Percentiles rank a stretch among this genome's conserved stretches.
phyloP scores from a whole-genome alignment of 2,888 invertebrate genomes.

The Nasonia oneida region DNA sequence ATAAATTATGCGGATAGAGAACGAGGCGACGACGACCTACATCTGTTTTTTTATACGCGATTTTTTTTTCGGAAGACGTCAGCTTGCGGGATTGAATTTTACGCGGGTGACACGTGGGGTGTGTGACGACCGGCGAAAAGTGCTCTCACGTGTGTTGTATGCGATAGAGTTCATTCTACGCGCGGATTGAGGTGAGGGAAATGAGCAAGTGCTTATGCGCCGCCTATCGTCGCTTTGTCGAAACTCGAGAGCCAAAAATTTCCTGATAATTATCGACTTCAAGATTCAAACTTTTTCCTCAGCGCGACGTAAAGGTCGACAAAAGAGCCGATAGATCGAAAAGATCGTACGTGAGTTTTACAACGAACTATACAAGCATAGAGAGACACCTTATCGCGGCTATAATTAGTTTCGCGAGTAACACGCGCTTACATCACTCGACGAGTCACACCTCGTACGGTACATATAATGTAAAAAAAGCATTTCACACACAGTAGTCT shows the following conservation, averaged over 20 bases:
- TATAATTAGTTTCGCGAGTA: conserved; percentile 6
- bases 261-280: no score
- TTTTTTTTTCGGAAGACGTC: neutral
- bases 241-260: no score
- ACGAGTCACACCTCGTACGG: neutral
- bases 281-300: no score
- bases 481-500: neutral
- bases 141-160: no score
- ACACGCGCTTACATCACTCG: neutral
- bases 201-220: no score
- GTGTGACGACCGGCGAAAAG: neutral
- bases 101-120: neutral
- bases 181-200: no score
- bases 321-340: neutral
- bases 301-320: neutral
- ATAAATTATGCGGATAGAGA: neutral
- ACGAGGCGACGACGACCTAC: neutral
- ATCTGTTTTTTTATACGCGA: neutral
- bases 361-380: neutral
- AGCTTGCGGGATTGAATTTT: neutral
- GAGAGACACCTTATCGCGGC: neutral
- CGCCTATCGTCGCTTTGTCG: no score
- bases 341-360: neutral
- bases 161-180: no score
- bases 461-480: neutral